Evolutionary conservation across 1,140 invertebrate species (phyloP), one percentile per base, ranked within the genome.

Genomic region (Harlomillsia oculata): DNA sequence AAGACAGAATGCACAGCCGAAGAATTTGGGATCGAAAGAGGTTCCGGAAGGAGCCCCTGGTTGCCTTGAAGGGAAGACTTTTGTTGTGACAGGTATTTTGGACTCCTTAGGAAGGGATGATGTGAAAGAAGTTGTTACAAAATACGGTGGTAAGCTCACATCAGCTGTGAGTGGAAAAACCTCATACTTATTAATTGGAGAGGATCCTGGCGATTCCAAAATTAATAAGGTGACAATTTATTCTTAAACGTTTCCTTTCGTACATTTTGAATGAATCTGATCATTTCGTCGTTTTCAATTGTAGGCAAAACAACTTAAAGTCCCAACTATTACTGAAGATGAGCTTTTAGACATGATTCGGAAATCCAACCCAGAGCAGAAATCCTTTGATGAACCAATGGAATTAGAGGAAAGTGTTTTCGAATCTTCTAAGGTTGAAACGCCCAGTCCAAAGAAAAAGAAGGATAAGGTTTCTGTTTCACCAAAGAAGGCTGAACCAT

Each of bases 101-200:
- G 90, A 94, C 68, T 91, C 87, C 0, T 76, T 96, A 62, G 88
- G 92, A 68, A 75, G 84, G 28, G 84, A 90, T 29, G 88, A 92
- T 66, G 79, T 81, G 20, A 77, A 79, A 37, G 77, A 77, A 20
- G 70, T 91, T 11, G 81, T 94, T 25, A 80, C 80, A 55, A 80
- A 83, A 62, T 87, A 87, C 71, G 88, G 89, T 21, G 92, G 90
- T 1, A 80, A 80, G 70, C 76, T 88, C 1, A 83, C 86, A 51
- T 76, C 72, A 16, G 70, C 74, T 32, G 72, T 95, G 13, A 90
- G 88, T 52, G 82, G 80, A 64, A 90, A 86, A 74, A 84, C 89
- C 0, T 81, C 80, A 63, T 92, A 90, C 72, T 63, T 95, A 1
- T 74, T 96, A 2, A 77, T 84, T 16, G 91, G 92, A 1, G 81